These are phyloP conservation scores for Pantelozetes paolii DNA, from an alignment of 2,888 invertebrate genomes.

Conservation along the genomic window DNA sequence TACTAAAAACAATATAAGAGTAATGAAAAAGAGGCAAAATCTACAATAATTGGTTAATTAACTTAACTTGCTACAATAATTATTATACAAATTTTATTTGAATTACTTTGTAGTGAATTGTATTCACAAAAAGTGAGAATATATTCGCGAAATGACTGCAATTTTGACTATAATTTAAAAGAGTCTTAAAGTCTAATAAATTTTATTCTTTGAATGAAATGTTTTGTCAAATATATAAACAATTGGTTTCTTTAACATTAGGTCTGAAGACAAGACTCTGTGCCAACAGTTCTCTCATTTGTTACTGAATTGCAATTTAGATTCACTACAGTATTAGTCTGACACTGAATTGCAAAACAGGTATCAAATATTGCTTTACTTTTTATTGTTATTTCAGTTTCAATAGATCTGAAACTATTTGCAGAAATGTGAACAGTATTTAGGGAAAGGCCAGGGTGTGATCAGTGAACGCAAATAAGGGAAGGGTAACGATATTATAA, in stretches of 20 bases:
- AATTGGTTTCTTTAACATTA: neutral
- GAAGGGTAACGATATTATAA: too few species aligned
- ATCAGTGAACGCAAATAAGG: too few species aligned
- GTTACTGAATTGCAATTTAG: neutral
- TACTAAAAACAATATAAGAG: too few species aligned
- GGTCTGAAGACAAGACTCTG: too few species aligned
- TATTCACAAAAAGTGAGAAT: neutral
- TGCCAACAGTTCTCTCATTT: neutral
- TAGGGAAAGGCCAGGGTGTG: neutral
- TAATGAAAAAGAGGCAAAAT: too few species aligned
- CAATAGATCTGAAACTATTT: neutral
- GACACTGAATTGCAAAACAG: slow-evolving; percentile 12
- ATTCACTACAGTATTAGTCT: neutral
- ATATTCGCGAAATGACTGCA: neutral
- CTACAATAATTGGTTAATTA: too few species aligned
- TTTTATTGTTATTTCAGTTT: slow-evolving; percentile 9
- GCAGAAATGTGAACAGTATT: neutral
- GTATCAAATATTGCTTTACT: neutral
- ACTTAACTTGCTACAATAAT: too few species aligned
- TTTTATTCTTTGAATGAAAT: neutral
- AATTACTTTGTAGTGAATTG: too few species aligned
- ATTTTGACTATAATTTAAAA: neutral
- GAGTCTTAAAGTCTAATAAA: neutral
- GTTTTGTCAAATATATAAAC: neutral
- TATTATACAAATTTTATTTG: too few species aligned